phyloP scores from a whole-genome alignment of 1,140 invertebrate species.

The Kradibia gibbosae region DNA sequence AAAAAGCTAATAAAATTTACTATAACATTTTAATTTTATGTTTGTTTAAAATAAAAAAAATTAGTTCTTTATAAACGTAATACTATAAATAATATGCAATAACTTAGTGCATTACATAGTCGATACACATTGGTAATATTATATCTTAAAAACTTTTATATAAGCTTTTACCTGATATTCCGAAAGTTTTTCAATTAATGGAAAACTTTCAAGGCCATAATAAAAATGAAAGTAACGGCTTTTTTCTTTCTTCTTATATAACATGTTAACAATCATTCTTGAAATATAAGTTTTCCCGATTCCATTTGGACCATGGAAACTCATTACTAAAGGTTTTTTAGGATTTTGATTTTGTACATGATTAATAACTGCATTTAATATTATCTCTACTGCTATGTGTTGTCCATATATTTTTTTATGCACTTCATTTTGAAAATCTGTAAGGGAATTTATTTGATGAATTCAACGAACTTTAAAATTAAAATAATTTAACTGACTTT shows the following conservation, averaged over 20 bases:
- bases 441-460: background rate
- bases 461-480: background rate
- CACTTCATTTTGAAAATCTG: slow-evolving; percentile 7
- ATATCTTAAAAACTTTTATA: slow-evolving; percentile 53
- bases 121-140: no score
- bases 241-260: slow-evolving; percentile 82
- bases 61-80: no score
- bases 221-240: slow-evolving; percentile 89
- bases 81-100: no score
- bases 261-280: slow-evolving; percentile 82
- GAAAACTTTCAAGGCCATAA: slow-evolving; percentile 86
- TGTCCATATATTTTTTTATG: slow-evolving; percentile 73
- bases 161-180: slow-evolving; percentile 72
- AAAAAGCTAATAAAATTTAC: no score
- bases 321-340: slow-evolving; percentile 80
- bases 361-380: slow-evolving; percentile 74
- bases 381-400: slow-evolving; percentile 75
- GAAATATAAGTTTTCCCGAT: slow-evolving; percentile 91
- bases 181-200: slow-evolving; percentile 68
- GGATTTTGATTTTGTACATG: slow-evolving; percentile 66
- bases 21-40: no score
- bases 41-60: no score
- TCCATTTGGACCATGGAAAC: slow-evolving; percentile 88
- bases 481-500: slow-evolving; percentile 13
- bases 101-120: no score